A percentile compares a stretch with the other conserved stretches of the same genome.
phyloP scores from a whole-genome alignment of 2,797 vertebrate species.

The Pelobates cultripes region DNA sequence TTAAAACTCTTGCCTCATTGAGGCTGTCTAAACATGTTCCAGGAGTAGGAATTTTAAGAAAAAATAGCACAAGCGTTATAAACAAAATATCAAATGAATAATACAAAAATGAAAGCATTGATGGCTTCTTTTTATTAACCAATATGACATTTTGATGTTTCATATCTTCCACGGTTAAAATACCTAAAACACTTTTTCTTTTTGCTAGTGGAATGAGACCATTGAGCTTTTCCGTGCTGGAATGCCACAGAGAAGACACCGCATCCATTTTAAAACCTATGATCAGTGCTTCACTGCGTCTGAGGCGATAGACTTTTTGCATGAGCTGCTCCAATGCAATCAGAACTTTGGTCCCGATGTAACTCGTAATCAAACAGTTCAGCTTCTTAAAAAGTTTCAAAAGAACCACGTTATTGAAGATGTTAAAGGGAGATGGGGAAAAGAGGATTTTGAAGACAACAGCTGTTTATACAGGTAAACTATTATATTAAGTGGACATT shows the following conservation, averaged over 20 bases:
- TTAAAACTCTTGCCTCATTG: too few species aligned
- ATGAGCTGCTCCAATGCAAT: slow-evolving; percentile 81
- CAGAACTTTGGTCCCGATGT: slow-evolving; percentile 95
- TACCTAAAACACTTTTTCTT: neutral
- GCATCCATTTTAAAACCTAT: slow-evolving; percentile 87
- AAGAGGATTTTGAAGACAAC: slow-evolving; percentile 91
- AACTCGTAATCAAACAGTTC: slow-evolving; percentile 87
- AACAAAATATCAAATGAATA: too few species aligned
- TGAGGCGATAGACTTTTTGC: slow-evolving; percentile 86
- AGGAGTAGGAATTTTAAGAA: too few species aligned
- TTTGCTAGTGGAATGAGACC: slow-evolving; percentile 91
- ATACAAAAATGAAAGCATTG: too few species aligned
- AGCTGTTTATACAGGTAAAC: slow-evolving; percentile 86
- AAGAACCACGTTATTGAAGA: slow-evolving; percentile 96
- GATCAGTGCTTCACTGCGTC: slow-evolving; percentile 87
- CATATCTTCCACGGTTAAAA: too few species aligned
- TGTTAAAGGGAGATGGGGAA: slow-evolving; percentile 89
- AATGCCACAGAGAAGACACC: slow-evolving; percentile 88
- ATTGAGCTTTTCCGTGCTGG: slow-evolving; percentile 88
- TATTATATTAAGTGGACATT: neutral
- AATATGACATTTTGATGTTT: too few species aligned
- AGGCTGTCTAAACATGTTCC: too few species aligned
- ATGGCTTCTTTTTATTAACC: too few species aligned
- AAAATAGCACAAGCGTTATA: too few species aligned
- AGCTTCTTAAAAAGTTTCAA: slow-evolving; percentile 91